Base-by-base conservation (phyloP, 2,113 vertebrate species). In the Mola mola region DNA sequence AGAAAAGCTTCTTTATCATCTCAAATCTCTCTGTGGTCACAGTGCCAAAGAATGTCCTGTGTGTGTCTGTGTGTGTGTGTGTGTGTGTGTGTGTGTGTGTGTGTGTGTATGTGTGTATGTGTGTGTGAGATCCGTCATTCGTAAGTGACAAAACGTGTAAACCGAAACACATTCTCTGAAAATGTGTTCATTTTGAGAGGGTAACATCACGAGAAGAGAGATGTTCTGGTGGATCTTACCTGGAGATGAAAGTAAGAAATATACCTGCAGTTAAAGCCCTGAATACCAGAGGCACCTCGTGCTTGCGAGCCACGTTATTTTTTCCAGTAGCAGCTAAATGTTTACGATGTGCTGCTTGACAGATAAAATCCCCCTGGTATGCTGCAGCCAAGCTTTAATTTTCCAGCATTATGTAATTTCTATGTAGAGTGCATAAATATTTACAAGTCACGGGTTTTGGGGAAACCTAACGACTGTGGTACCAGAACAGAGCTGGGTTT, bases 131-230 rank as follows among this genome's bases (percentile, higher is more conserved):
- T 38, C 43, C 58, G 51, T 79, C 78, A 81, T 56, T 51, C 55
- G 40, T 46, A 68, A 60, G 79, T 52, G 68, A 73, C 66, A 72
- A 85, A 71, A 72, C 19, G 8, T 63, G 56, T 69, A 78, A 78
- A 81, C 64, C 22, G 1, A 49, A 64, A 68, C 78, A 72, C 59
- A 76, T 84, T 79, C 78, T 66, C 63, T 64, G 67, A 67, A 60
- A 56, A 7, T 52, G 7, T 5, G 24, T 28, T 33, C 44, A 9
- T 25, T 24, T 53, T 50, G 42, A 41, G 51, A n/a, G 41, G 21
- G 49, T 29, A 66, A 61, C 66, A 62, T 66, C 42, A 65, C 33
- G 40, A 64, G 29, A 52, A 51, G 34, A 68, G 31, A 48, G 57
- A 46, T 56, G 17, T 33, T 43, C 42, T 28, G 43, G 15, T 37